Base-by-base conservation (phyloP, 1,140 invertebrate species). In the Zaprionus inermis region DNA sequence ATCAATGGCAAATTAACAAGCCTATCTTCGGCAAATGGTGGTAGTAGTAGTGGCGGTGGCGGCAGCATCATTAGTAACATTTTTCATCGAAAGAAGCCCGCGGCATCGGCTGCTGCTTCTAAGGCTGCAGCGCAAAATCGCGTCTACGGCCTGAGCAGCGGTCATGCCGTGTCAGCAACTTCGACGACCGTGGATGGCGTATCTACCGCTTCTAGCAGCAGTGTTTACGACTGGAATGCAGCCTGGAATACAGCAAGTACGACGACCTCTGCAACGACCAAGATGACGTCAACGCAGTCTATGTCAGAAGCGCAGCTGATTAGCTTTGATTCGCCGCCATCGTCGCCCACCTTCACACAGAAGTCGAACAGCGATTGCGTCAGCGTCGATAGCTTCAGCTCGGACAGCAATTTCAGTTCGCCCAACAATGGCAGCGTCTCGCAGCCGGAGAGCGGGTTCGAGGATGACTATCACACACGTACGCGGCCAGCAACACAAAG, bases 361-460 rank as follows among this genome's bases (percentile, higher is more conserved):
- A 93, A 95, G 55, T 96, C 95, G 0, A 96, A 95, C 78, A 96
- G 95, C 81, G 95, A 96, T 83, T 95, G 95, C 22, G 93, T 96
- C 0, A 96, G 95, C 88, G 94, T 96, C 2, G 95, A 96, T 59
- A 96, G 95, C 83, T 96, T 96, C 78, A 95, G 95, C 55, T 96
- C 95, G 28, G 95, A 96, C 93, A 93, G 79, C 71, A 92, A 92
- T 89, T 94, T 82, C 91, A 92, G 91, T 80, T 92, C 91, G 5
- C 91, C 94, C 79, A 74, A 94, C 54, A 92, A 94, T 72, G 94
- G 95, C n/a, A 95, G 94, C 80, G 94, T 94, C 7, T 96, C 95
- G n/a, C 95, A 95, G 81, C 94, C 94, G 55, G 95, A 96, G 90
- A 96, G 95, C 93, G 95, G 94, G 24, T 96, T 96, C 79, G 95